Percentiles rank a stretch among this genome's conserved stretches.
phyloP scores from a whole-genome alignment of 1,140 invertebrate species.

The Cotesia vestalis region DNA sequence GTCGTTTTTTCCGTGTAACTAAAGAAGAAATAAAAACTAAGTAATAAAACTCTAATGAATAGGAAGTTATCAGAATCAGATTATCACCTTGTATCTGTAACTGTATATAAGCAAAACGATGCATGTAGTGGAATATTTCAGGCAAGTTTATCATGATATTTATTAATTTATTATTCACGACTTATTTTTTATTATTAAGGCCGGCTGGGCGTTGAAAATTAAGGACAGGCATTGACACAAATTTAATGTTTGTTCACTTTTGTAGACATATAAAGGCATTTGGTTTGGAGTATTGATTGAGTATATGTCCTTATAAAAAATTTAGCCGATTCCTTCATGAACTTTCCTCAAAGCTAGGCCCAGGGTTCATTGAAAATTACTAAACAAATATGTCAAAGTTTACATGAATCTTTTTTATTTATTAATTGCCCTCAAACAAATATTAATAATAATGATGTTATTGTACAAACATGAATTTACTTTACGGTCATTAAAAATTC shows the following conservation, averaged over 20 bases:
- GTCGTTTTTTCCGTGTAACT: too few species aligned
- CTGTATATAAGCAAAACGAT: neutral
- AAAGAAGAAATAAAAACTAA: too few species aligned
- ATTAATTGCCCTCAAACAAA: too few species aligned
- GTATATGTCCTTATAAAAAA: too few species aligned
- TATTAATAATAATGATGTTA: too few species aligned
- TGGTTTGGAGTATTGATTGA: neutral
- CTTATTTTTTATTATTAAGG: neutral
- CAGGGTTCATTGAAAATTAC: constrained; percentile 7
- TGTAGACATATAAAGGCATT: too few species aligned
- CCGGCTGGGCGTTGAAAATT: neutral
- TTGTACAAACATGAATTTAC: too few species aligned
- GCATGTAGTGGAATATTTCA: too few species aligned
- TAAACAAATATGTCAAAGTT: neutral
- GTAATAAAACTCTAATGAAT: too few species aligned
- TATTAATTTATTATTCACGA: neutral
- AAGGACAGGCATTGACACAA: constrained; percentile 14
- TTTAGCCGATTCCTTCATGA: too few species aligned
- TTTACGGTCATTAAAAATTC: neutral
- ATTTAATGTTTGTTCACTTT: neutral
- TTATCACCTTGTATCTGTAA: neutral
- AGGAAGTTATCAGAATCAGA: neutral
- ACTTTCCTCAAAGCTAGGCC: neutral
- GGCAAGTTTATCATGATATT: neutral
- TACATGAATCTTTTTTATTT: too few species aligned